Base-by-base conservation (phyloP, 2,113 vertebrate species). In the Zingel zingel region DNA sequence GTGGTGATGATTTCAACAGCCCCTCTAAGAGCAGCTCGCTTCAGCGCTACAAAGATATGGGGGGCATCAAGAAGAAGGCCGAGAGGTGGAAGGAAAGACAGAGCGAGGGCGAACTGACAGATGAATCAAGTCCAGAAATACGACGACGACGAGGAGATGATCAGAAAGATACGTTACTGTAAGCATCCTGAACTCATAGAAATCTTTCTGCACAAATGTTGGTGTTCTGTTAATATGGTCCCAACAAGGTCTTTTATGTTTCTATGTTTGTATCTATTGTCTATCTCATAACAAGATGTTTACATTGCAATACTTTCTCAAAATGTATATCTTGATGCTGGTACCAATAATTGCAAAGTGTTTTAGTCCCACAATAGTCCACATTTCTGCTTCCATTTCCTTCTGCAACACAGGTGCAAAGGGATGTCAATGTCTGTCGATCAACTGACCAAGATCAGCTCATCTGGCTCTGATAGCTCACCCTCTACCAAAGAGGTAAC, bases 71-170 rank as follows among this genome's bases (percentile, higher is more conserved):
- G 85, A 93, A 91, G 11, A 98, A 96, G 33, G 95, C 93, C 0
- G 95, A 97, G 82, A 93, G 87, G 27, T 99, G 98, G 97, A 96
- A 93, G 50, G 97, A 95, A 71, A 96, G 92, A 16, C 86, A 94
- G 27, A 88, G 84, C 19, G 86, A 96, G 5, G 69, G 85, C 0
- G n/a, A 89, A 5, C 86, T 84, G 0, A 83, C 80, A 3, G 86
- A 96, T 3, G 82, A 86, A 2, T 77, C 83, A 0, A 85, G 84
- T 76, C 82, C 85, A 16, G 93, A 94, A 73, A 3, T 45, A 4
- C 61, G 0, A 14, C 43, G 47, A 14, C 43, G 47, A 0, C 45
- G 2, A 30, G 30, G 0, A 30, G 33, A 54, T 12, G 12, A 16
- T 2, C 74, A 14, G 57, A 84, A 18, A 43, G 61, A 69, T 0